Base-by-base conservation (phyloP, 2,797 vertebrate genomes). In the Dendrocincla tyrannina region DNA sequence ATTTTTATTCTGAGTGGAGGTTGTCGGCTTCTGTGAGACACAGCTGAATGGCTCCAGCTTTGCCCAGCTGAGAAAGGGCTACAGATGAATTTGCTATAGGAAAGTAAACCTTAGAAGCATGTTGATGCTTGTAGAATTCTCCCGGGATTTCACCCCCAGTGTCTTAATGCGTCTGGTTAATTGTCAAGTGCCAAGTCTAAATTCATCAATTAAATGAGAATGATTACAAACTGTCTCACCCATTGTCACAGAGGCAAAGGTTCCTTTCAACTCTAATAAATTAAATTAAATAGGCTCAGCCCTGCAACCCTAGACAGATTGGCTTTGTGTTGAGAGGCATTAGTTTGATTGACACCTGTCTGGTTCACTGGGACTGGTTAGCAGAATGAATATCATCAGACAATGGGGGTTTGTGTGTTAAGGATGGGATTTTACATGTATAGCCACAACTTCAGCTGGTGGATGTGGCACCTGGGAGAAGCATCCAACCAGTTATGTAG, bases 251-350 rank as follows among this genome's bases (percentile, higher is more conserved):
- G 62, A 92, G 76, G 92, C 87, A 91, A 92, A 95, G 92, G 91
- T 91, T 96, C 82, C 79, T 95, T 96, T 93, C 85, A 96, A 52
- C 79, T 91, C 92, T 91, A 88, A 95, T 79, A 91, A 96, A 94
- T 97, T 96, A 96, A 94, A 97, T 97, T 96, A 96, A 97, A 93
- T 95, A 93, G 91, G 69, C 89, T 97, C 89, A 91, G 81, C 81
- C 78, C 89, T 86, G 85, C 79, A 93, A 94, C 85, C 76, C 66
- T 2, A 69, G 93, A 88, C 72, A 92, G 89, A 95, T 91, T 92
- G 69, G 62, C 69, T 93, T 91, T 95, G 84, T 95, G 89, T 42
- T 84, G 85, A 92, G 93, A 95, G 39, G 79, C 88, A 86, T 95
- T 88, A 72, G 35, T 91, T 92, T 96, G 96, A 95, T 62, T 94